Evolutionary conservation across 2,888 invertebrate genomes (phyloP), one percentile per base, ranked within the genome.

Genomic region (Harmothoe impar): DNA sequence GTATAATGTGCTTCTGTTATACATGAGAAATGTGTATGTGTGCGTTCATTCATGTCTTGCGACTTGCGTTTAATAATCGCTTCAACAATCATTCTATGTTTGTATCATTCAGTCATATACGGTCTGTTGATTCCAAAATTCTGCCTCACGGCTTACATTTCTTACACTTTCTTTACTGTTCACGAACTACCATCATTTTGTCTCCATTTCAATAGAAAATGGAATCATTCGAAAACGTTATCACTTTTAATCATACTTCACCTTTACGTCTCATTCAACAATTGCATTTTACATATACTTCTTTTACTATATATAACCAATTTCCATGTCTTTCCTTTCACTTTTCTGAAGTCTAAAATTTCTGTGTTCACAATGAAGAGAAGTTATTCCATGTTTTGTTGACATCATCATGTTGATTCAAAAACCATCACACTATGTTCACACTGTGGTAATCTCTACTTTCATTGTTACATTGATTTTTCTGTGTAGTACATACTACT

Each of bases 391-490:
- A 25, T 81, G 35, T 35, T 81, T 81, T 81, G 43, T 81, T 81
- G 35, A 81, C 81, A 23, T 81, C 72, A 72, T 72, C 81, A 81
- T 81, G 81, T 81, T 72, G 72, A 35, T 81, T 43, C 81, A 17
- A 25, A 29, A 15, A 72, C 43, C 81, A 81, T 81, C 81, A 35
- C 81, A 81, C 25, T 81, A 7, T 31, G 35, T 81, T 81, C 81
- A 43, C 43, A 81, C 20, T 81, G 33, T 17, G 72, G 31, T 72
- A 72, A 43, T 29, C 72, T 72, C 81, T 81, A 33, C 43, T 81
- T 43, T 35, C 81, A 81, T 81, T 81, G 43, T 81, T 20, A 81
- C 81, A 81, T 81, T 35, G 25, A 35, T 35, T 81, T 43, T 33
- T 81, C 43, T 25, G 33, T 81, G 43, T 81, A 81, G 0, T 0